A percentile compares a stretch with the other conserved stretches of the same genome.
phyloP scores from a whole-genome alignment of 1,140 invertebrate genomes.

The Conus ventricosus region DNA sequence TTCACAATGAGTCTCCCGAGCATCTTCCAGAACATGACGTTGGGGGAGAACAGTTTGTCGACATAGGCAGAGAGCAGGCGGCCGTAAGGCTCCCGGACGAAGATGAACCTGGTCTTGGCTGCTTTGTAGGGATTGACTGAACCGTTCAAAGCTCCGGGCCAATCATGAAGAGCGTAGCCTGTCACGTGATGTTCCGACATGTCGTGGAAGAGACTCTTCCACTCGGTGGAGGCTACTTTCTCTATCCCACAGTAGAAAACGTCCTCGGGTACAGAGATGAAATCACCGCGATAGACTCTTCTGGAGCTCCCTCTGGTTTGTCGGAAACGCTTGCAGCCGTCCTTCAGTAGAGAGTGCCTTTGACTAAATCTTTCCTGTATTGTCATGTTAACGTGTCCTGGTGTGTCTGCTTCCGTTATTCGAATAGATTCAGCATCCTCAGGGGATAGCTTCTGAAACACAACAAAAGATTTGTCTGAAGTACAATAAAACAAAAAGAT shows the following conservation, averaged over 20 bases:
- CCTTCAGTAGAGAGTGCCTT: background rate
- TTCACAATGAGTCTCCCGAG: conserved; percentile 58
- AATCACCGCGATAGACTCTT: background rate
- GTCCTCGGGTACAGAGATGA: background rate
- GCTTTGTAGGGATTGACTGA: background rate
- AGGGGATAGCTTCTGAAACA: no score
- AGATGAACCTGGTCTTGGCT: conserved; percentile 47
- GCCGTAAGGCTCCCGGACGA: conserved; percentile 65
- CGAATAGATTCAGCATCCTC: no score
- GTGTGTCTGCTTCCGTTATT: no score
- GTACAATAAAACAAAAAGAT: no score
- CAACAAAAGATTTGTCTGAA: no score
- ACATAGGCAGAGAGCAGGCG: conserved; percentile 65
- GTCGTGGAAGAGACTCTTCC: background rate
- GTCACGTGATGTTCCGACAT: background rate
- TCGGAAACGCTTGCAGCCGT: background rate
- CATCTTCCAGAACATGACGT: conserved; percentile 62
- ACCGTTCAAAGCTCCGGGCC: background rate
- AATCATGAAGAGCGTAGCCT: background rate
- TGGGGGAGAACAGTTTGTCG: conserved; percentile 67
- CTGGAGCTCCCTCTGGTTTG: background rate
- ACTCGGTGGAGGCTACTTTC: background rate
- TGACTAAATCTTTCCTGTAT: background rate
- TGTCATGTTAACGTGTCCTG: no score
- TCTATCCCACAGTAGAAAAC: conserved; percentile 13